Evolutionary conservation across 2,113 vertebrate species (phyloP), one percentile per base, ranked within the genome.

Genomic region (Nannobrachium achirus): DNA sequence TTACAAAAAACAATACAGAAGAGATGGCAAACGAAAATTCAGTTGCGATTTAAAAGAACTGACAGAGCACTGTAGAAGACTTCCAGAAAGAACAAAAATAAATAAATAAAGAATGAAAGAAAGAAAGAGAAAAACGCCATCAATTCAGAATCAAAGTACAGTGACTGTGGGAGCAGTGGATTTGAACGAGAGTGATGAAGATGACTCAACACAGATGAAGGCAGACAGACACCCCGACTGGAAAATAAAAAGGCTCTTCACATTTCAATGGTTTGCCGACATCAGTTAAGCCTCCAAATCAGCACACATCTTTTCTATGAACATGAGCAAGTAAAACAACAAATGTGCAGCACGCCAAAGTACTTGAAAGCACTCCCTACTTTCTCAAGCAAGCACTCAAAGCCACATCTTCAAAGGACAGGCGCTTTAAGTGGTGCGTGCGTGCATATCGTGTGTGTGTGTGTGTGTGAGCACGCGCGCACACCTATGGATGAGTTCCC

Each of bases 261-360:
- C 44, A 71, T 76, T 45, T 71, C 25, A 76, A 78, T 70, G 67
- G 52, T 72, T 69, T 59, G 25, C 45, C 72, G 63, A 58, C 59
- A 70, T 38, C 61, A 46, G 56, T 66, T 46, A 66, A 65, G 71
- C 52, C 25, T 56, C 19, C 38, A 55, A 50, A 55, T 80, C 20
- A 71, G 76, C 42, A 68, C 53, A 33, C 49, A 80, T 67, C 67
- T 82, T 72, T 45, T 72, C 56, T 60, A 62, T 46, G 59, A 73
- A 64, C 59, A 66, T 58, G 77, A 53, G 71, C 63, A 74, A 83
- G 62, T 11, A 38, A 44, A 25, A 15, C 57, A 56, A 78, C 39
- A 66, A 75, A 76, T 33, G 25, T 33, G 25, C 25, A 33, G 25
- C 25, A 33, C 25, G 25, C 25, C 25, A 33, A 33, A 33, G 25